phyloP scores from a whole-genome alignment of 2,113 vertebrate genomes.

The Hucho hucho region DNA sequence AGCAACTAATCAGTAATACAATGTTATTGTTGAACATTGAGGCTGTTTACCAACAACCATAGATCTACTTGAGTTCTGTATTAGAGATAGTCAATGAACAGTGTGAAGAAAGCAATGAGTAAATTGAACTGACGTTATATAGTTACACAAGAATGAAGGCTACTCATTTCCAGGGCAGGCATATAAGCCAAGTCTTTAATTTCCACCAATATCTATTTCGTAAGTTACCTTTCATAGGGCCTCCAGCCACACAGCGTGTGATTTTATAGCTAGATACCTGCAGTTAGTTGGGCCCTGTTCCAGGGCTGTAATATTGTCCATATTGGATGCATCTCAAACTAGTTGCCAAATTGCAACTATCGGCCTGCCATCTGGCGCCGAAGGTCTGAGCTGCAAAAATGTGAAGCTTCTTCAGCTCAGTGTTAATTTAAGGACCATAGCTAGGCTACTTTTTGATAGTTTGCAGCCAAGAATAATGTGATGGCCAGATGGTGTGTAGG shows the following conservation, averaged over 20 bases:
- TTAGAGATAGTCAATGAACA: too few relatives aligned
- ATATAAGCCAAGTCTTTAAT: background rate
- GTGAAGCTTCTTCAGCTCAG: constrained; percentile 21
- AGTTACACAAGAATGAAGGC: background rate
- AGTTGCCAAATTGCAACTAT: constrained; percentile 6
- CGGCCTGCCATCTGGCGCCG: constrained; percentile 34
- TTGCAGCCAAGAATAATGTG: background rate
- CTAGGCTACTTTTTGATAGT: background rate
- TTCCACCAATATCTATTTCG: background rate
- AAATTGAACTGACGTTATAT: too few relatives aligned
- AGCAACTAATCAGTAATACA: too few relatives aligned
- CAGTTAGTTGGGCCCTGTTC: too few relatives aligned
- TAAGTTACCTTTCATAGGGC: background rate
- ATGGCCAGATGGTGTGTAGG: background rate
- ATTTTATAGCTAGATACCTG: background rate
- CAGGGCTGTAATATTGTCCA: constrained; percentile 6
- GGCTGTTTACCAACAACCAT: too few relatives aligned
- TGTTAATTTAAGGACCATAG: background rate
- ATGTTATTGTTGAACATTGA: too few relatives aligned
- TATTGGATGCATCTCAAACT: constrained; percentile 30
- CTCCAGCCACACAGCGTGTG: background rate
- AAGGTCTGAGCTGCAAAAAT: constrained; percentile 1
- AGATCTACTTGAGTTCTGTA: too few relatives aligned
- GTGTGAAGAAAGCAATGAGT: too few relatives aligned
- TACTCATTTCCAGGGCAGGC: background rate